phyloP scores from a whole-genome alignment of 2,888 invertebrate genomes.

The Pristionchus maxplancki region DNA sequence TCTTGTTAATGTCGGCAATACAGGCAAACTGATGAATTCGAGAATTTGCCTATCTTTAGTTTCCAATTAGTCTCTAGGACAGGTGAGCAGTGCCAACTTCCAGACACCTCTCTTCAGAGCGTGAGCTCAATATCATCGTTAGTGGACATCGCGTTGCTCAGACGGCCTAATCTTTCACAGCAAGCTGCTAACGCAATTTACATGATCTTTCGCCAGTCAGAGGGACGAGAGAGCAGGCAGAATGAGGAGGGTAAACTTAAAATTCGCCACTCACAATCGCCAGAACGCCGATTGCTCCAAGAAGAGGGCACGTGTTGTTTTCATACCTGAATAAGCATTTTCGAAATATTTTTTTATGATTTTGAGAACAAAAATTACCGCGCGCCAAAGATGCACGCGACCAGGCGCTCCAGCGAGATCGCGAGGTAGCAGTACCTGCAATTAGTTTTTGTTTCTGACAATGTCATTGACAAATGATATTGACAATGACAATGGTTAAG shows the following conservation, averaged over 20 bases:
- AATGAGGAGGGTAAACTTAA: too few species aligned
- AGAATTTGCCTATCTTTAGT: too few species aligned
- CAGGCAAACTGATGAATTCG: too few species aligned
- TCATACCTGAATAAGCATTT: conserved; percentile 25
- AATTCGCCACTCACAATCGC: background rate
- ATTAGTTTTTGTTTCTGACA: background rate
- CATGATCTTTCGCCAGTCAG: too few species aligned
- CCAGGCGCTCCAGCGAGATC: background rate
- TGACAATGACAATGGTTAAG: too few species aligned
- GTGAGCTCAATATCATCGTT: background rate
- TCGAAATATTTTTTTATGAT: too few species aligned
- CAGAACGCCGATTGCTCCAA: background rate
- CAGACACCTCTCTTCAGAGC: background rate
- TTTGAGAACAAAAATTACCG: too few species aligned
- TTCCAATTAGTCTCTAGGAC: too few species aligned
- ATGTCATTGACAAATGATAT: too few species aligned
- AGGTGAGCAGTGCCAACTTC: background rate
- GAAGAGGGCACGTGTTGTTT: background rate
- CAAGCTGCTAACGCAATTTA: too few species aligned
- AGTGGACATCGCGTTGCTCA: background rate
- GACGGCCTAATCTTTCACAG: background rate
- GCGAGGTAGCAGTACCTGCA: conserved; percentile 32
- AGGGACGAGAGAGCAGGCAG: too few species aligned
- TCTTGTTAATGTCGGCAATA: too few species aligned
- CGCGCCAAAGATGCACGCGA: background rate